Base-by-base conservation (phyloP, 2,888 invertebrate genomes). In the Subacronicta megacephala region DNA sequence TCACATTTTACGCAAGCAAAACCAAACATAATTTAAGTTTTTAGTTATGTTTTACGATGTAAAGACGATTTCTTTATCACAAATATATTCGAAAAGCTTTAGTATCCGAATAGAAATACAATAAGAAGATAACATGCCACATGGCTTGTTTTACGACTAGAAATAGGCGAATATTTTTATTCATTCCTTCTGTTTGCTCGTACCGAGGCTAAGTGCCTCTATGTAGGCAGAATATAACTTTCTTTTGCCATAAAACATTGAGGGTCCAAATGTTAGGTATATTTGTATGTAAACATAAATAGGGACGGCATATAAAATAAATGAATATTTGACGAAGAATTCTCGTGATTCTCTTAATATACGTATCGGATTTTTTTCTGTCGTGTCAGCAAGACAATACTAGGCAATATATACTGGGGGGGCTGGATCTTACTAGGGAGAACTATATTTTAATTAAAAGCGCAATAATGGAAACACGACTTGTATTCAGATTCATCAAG, bases 201-300 rank as follows among this genome's bases (percentile, higher is more conserved):
- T 42, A 37, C n/a, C 20, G n/a, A 16, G 50, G 50, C 46, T 65
- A 68, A 70, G 66, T 65, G 66, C 60, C 59, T 44, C 46, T 61
- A 57, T 54, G 51, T 41, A 51, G 43, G 23, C 37, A 37, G 44
- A 61, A 37, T 57, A 57, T 58, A 69, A 58, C 54, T 51, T 66
- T 61, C 44, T 23, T 51, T 46, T 37, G 47, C 41, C 40, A 57
- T 69, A 69, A 69, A 69, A 69, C 61, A 69, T 66, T 40, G 63
- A 69, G 70, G 70, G 66, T 66, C 70, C 70, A 57, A 63, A 67
- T 60, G 49, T 66, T 40, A 33, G 18, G 65, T 43, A 67, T 35
- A 53, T 47, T 49, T 54, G 37, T 52, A 66, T 62, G 63, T 52
- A 69, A 63, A 69, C 66, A 57, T 51, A 66, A 49, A 62, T 49